Evolutionary conservation across 2,113 vertebrate species (phyloP), one percentile per base, ranked within the genome.

Genomic region (Lophius piscatorius): DNA sequence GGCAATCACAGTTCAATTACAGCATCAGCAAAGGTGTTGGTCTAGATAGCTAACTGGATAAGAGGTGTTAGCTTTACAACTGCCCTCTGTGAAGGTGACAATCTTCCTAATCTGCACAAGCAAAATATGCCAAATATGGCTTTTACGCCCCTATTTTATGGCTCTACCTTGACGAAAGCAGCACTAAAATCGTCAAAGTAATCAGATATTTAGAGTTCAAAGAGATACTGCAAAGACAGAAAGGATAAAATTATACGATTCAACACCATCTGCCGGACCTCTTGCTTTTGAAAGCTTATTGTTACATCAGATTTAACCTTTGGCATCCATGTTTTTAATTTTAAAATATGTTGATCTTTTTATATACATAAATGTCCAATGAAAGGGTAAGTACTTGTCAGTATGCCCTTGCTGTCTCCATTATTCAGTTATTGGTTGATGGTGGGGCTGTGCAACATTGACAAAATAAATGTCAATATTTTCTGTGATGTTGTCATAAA

Each of bases 11-110:
- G 38, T 56, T 58, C 59, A 82, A 75, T 82, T 76, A 75, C 47
- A 74, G 61, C 67, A 59, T 81, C 63, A 78, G 57, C 73, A 81
- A 72, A 87, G 74, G 80, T 84, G 78, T 84, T 71, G 67, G 80
- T 71, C 6, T 21, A 72, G 67, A 83, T 81, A 63, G 69, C 38
- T 52, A 34, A 78, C 14, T 9, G 22, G 78, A 72, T 82, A 84
- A 81, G 77, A 67, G 47, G 56, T 62, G 62, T 60, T 73, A 48
- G 50, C 69, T 82, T 82, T 74, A 78, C 64, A 76, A 59, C 52
- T 9, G 2, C 41, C 35, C 42, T 79, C 62, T 81, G 66, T 77
- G 46, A 68, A 84, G 65, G 63, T 63, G 78, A 81, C 66, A 50
- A 46, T 40, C 31, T 76, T 63, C 71, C 74, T 82, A 76, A 84